A percentile compares a stretch with the other conserved stretches of the same genome.
Conservation (phyloP, 2,113 vertebrate genomes). For the Lophochroa leadbeateri region DNA sequence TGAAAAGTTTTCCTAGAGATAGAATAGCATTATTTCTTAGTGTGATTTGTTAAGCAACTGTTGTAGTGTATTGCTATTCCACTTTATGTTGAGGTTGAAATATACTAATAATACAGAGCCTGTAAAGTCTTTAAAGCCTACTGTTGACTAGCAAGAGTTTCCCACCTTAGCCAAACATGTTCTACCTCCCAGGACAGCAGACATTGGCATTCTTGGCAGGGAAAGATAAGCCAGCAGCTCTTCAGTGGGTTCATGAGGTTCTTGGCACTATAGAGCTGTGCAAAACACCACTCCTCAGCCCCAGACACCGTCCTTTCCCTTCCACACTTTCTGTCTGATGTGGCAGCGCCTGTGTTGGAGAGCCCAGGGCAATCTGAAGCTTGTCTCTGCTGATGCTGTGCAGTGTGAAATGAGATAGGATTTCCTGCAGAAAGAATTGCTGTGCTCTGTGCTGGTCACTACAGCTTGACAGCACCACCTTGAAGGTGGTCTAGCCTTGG, state of each 20-base stretch:
- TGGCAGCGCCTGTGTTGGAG: neutral
- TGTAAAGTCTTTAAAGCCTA: neutral
- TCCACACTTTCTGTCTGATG: neutral
- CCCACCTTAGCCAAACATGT: neutral
- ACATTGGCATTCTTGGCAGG: neutral
- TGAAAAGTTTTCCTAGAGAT: neutral
- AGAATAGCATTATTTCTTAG: neutral
- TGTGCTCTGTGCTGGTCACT: neutral
- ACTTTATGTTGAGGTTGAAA: neutral
- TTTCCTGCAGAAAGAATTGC: neutral
- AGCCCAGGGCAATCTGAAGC: neutral
- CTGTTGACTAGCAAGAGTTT: neutral
- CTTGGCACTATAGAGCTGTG: neutral
- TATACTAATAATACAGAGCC: neutral
- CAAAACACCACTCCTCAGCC: rapidly evolving
- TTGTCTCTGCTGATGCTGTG: neutral
- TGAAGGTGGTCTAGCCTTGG: rapidly evolving
- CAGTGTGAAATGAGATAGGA: neutral
- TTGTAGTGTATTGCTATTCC: neutral
- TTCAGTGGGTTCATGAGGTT: rapidly evolving
- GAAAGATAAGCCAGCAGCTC: neutral
- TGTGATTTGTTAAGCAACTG: neutral
- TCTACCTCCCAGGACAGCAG: neutral
- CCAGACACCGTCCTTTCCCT: rapidly evolving
- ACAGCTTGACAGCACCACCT: neutral